phyloP scores from a whole-genome alignment of 2,113 vertebrate genomes.

The Muntiacus muntjak region DNA sequence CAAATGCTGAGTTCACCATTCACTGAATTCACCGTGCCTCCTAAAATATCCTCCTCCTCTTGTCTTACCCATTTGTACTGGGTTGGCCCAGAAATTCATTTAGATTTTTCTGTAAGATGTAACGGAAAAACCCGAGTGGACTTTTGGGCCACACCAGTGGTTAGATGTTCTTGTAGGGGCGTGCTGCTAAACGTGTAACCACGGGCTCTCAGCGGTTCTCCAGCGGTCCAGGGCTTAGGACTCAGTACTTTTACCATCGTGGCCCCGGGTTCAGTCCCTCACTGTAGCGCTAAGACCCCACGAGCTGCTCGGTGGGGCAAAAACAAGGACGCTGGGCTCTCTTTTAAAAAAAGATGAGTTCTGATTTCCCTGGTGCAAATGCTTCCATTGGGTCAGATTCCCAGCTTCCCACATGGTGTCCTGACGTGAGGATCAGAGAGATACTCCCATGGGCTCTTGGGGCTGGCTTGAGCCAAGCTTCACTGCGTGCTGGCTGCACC shows the following conservation, averaged over 20 bases:
- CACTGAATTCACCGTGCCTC: background rate
- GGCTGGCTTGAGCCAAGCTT: rapidly evolving
- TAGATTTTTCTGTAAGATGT: background rate
- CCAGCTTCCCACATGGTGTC: background rate
- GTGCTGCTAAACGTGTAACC: background rate
- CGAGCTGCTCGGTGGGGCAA: background rate
- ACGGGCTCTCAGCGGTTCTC: background rate
- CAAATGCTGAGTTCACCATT: background rate
- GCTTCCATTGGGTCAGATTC: background rate
- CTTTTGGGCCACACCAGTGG: background rate
- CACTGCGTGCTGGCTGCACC: rapidly evolving
- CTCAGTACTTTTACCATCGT: rapidly evolving
- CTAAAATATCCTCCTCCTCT: background rate
- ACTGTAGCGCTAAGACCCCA: rapidly evolving
- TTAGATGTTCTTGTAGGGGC: rapidly evolving
- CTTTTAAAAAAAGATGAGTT: background rate
- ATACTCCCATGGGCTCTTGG: background rate
- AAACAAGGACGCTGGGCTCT: background rate
- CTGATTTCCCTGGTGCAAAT: background rate
- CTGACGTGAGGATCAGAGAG: background rate
- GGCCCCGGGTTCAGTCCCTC: background rate
- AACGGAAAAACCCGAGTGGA: rapidly evolving
- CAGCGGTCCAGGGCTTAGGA: background rate
- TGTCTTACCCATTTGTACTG: rapidly evolving
- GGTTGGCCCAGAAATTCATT: background rate